Evolutionary conservation across 2,797 vertebrate genomes (phyloP), one percentile per base, ranked within the genome.

Genomic region (Enteromius trimaculatus): DNA sequence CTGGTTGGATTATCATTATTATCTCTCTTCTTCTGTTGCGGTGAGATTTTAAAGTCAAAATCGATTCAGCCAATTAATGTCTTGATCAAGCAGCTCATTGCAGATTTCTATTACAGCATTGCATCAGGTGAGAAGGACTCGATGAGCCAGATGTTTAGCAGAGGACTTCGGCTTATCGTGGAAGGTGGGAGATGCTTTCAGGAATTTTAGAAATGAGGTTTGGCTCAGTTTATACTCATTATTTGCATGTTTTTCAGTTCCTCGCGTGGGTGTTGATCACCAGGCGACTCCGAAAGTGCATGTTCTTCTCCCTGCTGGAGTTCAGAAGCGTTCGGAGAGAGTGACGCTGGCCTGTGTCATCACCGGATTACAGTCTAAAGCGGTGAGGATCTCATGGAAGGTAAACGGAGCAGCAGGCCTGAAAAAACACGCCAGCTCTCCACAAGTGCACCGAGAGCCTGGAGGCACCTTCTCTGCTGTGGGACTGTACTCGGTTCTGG

Each of bases 91-190:
- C 2, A n/a, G 62, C 77, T 82, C 71, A 72, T 11, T 17, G 26
- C 34, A 44, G 23, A 47, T 76, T 77, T 49, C 47, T 77, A 13
- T 76, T 31, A 39, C 88, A 90, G 90, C 21, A 68, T 62, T 42
- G 44, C 23, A 17, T 69, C 68, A 23, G 83, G 75, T 42, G 42
- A 78, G 14, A 9, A 31, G 37, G 60, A 64, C 1, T 1, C 58
- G 5, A 76, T 81, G 11, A 51, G 19, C 2, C 58, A 79, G 37
- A 80, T 60, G 19, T 91, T 91, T 74, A 88, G 90, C 69, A 79
- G 29, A 58, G 89, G 89, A 64, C 80, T 91, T 81, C 70, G 71
- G 3, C 88, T 90, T 11, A 16, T 86, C 49, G 88, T 91, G 55
- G 83, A 88, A 72, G 86, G 89, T 88, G 86, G 84, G 71, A 47